Conservation (phyloP, 1,140 invertebrate genomes). For the Pogonomyrmex barbatus region DNA sequence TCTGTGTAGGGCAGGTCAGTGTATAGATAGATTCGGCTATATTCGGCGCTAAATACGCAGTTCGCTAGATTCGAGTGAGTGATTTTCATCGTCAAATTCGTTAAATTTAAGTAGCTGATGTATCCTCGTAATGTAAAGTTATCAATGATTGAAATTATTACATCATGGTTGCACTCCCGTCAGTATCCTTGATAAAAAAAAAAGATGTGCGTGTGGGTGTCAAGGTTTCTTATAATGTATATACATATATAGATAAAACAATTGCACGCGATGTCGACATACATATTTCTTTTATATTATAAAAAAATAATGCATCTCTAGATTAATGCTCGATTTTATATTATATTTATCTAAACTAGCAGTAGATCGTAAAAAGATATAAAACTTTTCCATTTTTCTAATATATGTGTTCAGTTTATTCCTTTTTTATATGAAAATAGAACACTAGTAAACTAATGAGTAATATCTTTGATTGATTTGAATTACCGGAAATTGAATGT, state of each 20-base stretch:
- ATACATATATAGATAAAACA: not conserved
- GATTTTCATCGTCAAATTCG: not conserved
- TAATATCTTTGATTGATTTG: constrained; percentile 40
- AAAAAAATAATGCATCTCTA: not conserved
- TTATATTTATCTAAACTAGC: not conserved
- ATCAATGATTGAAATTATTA: constrained; percentile 65
- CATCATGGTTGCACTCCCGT: constrained; percentile 35
- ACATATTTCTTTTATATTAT: not conserved
- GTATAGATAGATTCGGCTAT: not conserved
- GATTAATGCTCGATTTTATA: not conserved
- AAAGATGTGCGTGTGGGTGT: constrained; percentile 40
- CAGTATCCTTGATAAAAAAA: constrained; percentile 42
- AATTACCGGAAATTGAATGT: constrained; percentile 76
- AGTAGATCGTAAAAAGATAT: not conserved
- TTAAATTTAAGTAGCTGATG: constrained; percentile 56
- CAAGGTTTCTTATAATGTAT: constrained; percentile 63
- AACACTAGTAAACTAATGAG: not conserved
- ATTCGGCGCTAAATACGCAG: not conserved
- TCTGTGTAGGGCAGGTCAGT: not conserved
- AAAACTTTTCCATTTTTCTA: not conserved
- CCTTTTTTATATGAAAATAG: not conserved
- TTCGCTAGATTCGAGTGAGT: not conserved
- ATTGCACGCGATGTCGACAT: constrained; percentile 25
- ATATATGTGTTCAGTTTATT: not conserved
- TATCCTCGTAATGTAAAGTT: constrained; percentile 58